A percentile compares a stretch with the other conserved stretches of the same genome.
phyloP scores from a whole-genome alignment of 2,888 invertebrate species.

The Idaea aversata region DNA sequence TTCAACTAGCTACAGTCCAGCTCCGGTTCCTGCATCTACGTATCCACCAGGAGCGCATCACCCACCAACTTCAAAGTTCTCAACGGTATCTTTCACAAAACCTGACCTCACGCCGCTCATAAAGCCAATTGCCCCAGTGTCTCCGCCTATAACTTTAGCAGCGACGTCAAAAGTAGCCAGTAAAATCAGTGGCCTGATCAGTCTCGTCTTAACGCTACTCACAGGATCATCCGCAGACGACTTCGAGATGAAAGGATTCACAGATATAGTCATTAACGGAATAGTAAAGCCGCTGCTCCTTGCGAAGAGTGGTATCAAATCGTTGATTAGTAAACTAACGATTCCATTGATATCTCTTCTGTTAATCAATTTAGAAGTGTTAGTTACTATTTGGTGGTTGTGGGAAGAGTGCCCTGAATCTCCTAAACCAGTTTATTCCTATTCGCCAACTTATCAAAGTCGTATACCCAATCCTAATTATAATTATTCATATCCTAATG shows the following conservation, averaged over 20 bases:
- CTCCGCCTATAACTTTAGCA: not conserved
- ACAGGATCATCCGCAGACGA: constrained; percentile 50
- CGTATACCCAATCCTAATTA: constrained; percentile 37
- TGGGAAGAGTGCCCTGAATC: constrained; percentile 68
- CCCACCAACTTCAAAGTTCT: constrained; percentile 34
- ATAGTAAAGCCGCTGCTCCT: constrained; percentile 60
- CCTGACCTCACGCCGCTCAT: constrained; percentile 45
- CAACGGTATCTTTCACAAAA: constrained; percentile 31
- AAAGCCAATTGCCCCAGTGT: constrained; percentile 38
- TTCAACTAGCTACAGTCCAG: constrained; percentile 25
- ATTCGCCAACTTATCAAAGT: constrained; percentile 31
- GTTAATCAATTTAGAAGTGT: constrained; percentile 66
- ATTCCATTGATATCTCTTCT: constrained; percentile 66
- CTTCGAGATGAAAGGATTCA: constrained; percentile 54
- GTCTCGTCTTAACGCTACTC: constrained; percentile 55
- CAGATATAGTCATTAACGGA: constrained; percentile 60
- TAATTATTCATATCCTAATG: constrained; percentile 43
- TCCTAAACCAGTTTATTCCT: constrained; percentile 24
- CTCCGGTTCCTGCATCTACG: constrained; percentile 8
- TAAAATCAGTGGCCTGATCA: constrained; percentile 58
- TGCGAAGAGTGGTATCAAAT: constrained; percentile 62
- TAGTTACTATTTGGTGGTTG: constrained; percentile 72
- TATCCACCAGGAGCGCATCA: constrained; percentile 25
- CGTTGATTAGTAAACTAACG: constrained; percentile 62
- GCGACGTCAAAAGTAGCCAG: constrained; percentile 46